phyloP scores from a whole-genome alignment of 2,888 invertebrate genomes.

The Hedychridium roseum region DNA sequence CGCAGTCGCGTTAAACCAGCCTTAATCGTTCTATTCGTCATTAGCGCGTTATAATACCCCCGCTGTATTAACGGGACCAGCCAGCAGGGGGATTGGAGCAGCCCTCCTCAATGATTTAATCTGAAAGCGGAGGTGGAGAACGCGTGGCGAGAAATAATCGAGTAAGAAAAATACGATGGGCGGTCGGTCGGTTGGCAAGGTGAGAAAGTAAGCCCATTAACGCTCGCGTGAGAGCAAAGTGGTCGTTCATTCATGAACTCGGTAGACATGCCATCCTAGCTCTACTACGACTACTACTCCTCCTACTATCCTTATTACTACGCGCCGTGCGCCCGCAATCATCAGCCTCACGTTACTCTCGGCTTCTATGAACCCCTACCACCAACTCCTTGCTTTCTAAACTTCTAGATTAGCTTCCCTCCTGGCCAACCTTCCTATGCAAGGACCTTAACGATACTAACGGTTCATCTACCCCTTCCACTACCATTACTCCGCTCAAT shows the following conservation, averaged over 20 bases:
- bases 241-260: slow-evolving; percentile 59
- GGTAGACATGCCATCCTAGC: slow-evolving; percentile 28
- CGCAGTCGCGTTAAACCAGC: slow-evolving; percentile 15
- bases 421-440: neutral
- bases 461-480: slow-evolving; percentile 10
- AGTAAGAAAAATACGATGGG: slow-evolving; percentile 29
- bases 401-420: slow-evolving; percentile 9
- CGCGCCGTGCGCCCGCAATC: slow-evolving; percentile 7
- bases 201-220: slow-evolving; percentile 56
- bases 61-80: slow-evolving; percentile 22
- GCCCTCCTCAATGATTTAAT: neutral
- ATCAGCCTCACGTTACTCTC: neutral
- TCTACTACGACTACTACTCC: slow-evolving; percentile 5
- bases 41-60: slow-evolving; percentile 29
- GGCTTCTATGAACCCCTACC: slow-evolving; percentile 14
- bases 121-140: slow-evolving; percentile 4
- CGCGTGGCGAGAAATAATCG: slow-evolving; percentile 3
- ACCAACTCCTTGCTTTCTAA: slow-evolving; percentile 4
- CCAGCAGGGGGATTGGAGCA: no score
- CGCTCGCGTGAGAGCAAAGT: slow-evolving; percentile 42
- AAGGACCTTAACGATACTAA: no score
- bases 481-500: neutral
- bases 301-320: neutral
- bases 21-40: slow-evolving; percentile 31
- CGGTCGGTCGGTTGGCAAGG: slow-evolving; percentile 17